Percentiles rank a stretch among this genome's conserved stretches.
These are phyloP conservation scores for Tethea ocularis DNA, from an alignment of 2,888 invertebrate genomes.

Conservation along the genomic window DNA sequence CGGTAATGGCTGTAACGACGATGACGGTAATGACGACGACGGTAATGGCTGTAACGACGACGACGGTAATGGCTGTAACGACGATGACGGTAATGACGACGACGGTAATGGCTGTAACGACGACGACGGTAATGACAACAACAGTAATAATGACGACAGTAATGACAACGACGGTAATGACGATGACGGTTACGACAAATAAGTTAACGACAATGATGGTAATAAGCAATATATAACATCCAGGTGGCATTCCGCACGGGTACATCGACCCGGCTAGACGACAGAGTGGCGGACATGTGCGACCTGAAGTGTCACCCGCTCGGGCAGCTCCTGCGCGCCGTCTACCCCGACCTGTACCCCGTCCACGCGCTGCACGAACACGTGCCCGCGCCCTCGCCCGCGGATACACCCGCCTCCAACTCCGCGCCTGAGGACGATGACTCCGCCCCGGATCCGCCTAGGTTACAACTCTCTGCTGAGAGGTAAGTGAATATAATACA, in stretches of 20 bases:
- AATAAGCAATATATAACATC: too few species aligned
- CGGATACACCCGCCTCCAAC: slow-evolving; percentile 85
- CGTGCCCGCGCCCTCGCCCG: slow-evolving; percentile 43
- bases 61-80: too few species aligned
- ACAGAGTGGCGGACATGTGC: slow-evolving; percentile 96
- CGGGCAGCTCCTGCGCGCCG: slow-evolving; percentile 89
- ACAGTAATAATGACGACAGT: too few species aligned
- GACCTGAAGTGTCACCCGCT: slow-evolving; percentile 95
- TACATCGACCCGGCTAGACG: slow-evolving; percentile 94
- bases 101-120: too few species aligned
- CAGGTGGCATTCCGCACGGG: slow-evolving; percentile 95
- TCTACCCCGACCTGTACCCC: slow-evolving; percentile 97
- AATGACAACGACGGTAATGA: too few species aligned
- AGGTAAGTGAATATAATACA: slow-evolving; percentile 61
- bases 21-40: too few species aligned
- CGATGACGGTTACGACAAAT: too few species aligned
- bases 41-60: too few species aligned
- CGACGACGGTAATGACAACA: too few species aligned
- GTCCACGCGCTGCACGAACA: slow-evolving; percentile 86
- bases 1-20: too few species aligned
- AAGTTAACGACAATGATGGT: too few species aligned
- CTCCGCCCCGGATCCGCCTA: slow-evolving; percentile 86
- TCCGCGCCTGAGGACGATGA: slow-evolving; percentile 84
- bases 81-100: too few species aligned
- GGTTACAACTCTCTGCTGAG: slow-evolving; percentile 92